phyloP scores from a whole-genome alignment of 2,888 invertebrate genomes.

The Celastrina argiolus region DNA sequence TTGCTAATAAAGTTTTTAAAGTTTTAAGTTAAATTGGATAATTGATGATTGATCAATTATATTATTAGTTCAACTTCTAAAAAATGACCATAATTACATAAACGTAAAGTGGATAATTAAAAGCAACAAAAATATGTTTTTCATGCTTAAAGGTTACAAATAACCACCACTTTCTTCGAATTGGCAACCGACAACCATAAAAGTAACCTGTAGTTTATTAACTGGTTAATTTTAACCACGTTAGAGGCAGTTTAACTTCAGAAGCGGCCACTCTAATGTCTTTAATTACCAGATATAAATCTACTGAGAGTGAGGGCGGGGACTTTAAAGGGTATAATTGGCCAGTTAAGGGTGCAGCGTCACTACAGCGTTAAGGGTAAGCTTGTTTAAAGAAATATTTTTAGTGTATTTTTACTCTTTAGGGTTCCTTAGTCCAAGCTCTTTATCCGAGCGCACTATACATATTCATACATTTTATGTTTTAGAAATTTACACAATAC shows the following conservation, averaged over 20 bases:
- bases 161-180: conserved; percentile 20
- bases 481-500: too few relatives aligned
- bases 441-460: too few relatives aligned
- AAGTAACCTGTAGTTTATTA: conserved; percentile 5
- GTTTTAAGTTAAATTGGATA: too few relatives aligned
- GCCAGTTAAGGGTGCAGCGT: conserved; percentile 67
- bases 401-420: too few relatives aligned
- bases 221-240: conserved; percentile 17
- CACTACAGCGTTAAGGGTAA: conserved; percentile 57
- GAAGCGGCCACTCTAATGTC: conserved; percentile 50
- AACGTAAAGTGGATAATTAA: too few relatives aligned
- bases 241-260: conserved; percentile 30
- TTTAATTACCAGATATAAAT: conserved; percentile 68
- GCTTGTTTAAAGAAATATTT: conserved; percentile 27
- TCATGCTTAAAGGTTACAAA: background rate
- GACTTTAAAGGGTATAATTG: conserved; percentile 67
- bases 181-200: background rate
- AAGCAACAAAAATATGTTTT: background rate
- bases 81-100: too few relatives aligned
- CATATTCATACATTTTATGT: too few relatives aligned
- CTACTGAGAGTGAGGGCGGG: conserved; percentile 61
- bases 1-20: too few relatives aligned
- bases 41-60: too few relatives aligned
- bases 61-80: too few relatives aligned
- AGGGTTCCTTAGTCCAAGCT: too few relatives aligned